phyloP scores from a whole-genome alignment of 2,113 vertebrate genomes.

The Solea solea region DNA sequence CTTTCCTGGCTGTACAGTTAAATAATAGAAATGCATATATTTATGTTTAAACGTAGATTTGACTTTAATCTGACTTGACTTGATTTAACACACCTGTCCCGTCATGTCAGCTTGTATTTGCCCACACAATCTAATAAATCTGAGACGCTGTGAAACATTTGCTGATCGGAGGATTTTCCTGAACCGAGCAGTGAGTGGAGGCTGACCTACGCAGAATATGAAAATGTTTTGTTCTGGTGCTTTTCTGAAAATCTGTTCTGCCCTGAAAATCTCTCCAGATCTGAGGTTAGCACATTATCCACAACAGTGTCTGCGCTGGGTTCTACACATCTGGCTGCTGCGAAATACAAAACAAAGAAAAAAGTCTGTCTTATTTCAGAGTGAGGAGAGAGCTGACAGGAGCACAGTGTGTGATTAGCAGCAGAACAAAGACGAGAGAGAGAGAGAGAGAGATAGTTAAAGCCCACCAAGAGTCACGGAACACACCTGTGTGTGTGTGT shows the following conservation, averaged over 20 bases:
- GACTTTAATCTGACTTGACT: background rate
- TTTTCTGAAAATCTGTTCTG: conserved; percentile 38
- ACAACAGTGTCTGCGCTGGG: conserved; percentile 15
- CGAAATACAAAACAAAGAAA: conserved; percentile 51
- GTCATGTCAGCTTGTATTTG: conserved; percentile 36
- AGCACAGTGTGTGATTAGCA: conserved; percentile 48
- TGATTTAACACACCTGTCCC: conserved; percentile 35
- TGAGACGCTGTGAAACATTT: conserved; percentile 41
- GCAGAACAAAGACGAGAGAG: conserved; percentile 27
- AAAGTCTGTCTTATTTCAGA: conserved; percentile 46
- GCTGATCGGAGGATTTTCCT: conserved; percentile 31
- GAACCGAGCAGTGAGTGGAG: conserved; percentile 2
- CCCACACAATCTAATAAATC: conserved; percentile 45
- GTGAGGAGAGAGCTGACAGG: conserved; percentile 42
- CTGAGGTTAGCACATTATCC: conserved; percentile 41
- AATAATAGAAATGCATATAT: conserved; percentile 13
- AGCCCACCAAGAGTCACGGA: conserved; percentile 38
- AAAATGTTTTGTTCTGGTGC: conserved; percentile 32
- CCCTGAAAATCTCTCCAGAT: conserved; percentile 50
- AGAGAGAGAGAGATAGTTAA: conserved; percentile 31
- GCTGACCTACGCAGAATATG: conserved; percentile 38
- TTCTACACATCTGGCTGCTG: conserved; percentile 50
- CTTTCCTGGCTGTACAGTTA: background rate
- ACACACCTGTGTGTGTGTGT: conserved; percentile 1
- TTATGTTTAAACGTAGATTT: background rate